phyloP scores from a whole-genome alignment of 2,888 invertebrate species.

The Harpalus rufipes region DNA sequence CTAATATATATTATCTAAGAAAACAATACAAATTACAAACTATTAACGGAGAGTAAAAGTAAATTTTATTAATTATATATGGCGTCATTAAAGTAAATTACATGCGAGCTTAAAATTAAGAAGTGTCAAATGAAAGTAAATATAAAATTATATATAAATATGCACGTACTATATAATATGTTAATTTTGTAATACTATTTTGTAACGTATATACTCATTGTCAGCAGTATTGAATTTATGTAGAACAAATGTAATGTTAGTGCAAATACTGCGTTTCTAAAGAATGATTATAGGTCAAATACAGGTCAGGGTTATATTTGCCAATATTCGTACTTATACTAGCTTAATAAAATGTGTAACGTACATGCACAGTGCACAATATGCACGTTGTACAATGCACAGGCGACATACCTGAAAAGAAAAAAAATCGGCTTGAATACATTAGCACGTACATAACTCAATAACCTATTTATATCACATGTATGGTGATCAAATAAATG shows the following conservation, averaged over 20 bases:
- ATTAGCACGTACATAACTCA: no score
- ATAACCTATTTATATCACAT: no score
- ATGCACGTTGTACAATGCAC: no score
- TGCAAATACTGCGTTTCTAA: slow-evolving; percentile 39
- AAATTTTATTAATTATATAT: no score
- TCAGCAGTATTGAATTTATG: slow-evolving; percentile 34
- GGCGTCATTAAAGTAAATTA: no score
- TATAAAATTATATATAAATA: background rate
- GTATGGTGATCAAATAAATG: no score
- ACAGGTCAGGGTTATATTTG: slow-evolving; percentile 48
- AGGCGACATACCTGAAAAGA: background rate
- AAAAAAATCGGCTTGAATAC: background rate
- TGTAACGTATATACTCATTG: background rate
- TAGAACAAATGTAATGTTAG: slow-evolving; percentile 17
- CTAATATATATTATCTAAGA: no score
- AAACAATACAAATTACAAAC: no score
- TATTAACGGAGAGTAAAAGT: no score
- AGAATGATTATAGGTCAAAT: slow-evolving; percentile 55
- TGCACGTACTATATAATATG: background rate
- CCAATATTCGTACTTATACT: slow-evolving; percentile 12
- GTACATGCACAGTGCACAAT: background rate
- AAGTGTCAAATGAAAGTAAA: background rate
- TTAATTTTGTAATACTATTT: background rate
- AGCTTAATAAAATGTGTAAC: slow-evolving; percentile 32
- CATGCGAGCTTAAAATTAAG: background rate